A percentile compares a stretch with the other conserved stretches of the same genome.
These are phyloP conservation scores for Trachythela sp. DNA, from an alignment of 64 coral and sea anemone genomes.

Conservation along the genomic window DNA sequence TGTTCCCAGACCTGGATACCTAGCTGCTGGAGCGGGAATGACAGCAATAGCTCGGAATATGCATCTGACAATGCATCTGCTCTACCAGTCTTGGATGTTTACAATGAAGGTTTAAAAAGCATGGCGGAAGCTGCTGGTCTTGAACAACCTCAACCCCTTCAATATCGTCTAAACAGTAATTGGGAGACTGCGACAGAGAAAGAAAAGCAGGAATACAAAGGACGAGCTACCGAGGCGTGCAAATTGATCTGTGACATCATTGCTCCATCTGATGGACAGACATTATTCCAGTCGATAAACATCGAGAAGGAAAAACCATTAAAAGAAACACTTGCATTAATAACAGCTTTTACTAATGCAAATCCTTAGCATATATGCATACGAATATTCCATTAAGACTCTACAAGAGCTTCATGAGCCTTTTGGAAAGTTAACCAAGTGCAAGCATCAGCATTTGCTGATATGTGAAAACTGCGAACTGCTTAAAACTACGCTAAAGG, in stretches of 20 bases:
- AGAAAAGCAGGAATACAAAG: background rate
- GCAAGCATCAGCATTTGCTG: background rate
- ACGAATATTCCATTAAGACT: too few relatives aligned
- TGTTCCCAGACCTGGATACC: background rate
- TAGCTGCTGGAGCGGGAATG: background rate
- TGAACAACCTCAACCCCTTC: background rate
- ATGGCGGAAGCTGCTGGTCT: background rate
- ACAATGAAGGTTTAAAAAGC: background rate
- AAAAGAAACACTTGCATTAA: too few relatives aligned
- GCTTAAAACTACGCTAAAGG: background rate
- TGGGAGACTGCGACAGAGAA: constrained; percentile 10
- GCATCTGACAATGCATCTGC: background rate
- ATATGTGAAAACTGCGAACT: constrained; percentile 15
- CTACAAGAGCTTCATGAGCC: background rate
- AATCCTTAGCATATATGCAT: constrained; percentile 3
- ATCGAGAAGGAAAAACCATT: too few relatives aligned
- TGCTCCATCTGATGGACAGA: background rate
- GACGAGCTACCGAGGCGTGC: background rate
- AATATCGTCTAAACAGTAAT: background rate
- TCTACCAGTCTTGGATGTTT: background rate
- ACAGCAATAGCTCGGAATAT: background rate
- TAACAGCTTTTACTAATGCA: too few relatives aligned
- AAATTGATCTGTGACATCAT: background rate
- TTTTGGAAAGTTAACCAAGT: too few relatives aligned
- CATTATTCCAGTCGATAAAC: constrained; percentile 18